A percentile compares a stretch with the other conserved stretches of the same genome.
phyloP scores from a whole-genome alignment of 2,888 invertebrate genomes.

The Dinocampus coccinellae region DNA sequence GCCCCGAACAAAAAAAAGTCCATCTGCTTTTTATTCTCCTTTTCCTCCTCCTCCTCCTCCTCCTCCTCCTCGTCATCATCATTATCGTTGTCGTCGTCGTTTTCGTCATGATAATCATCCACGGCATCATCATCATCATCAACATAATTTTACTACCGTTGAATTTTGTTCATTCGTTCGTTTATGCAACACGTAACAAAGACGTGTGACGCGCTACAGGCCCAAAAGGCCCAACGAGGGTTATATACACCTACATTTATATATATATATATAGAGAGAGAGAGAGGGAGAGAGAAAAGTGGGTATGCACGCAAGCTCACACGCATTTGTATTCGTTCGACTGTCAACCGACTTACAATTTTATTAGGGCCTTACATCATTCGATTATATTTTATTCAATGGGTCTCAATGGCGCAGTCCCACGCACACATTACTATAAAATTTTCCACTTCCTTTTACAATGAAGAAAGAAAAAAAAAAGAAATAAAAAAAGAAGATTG shows the following conservation, averaged over 20 bases:
- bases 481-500: not conserved
- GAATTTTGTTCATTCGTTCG: constrained; percentile 32
- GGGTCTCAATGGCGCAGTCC: not conserved
- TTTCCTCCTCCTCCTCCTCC: not conserved
- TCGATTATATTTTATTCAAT: constrained; percentile 56
- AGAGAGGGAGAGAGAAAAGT: constrained; percentile 51
- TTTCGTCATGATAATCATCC: constrained; percentile 44
- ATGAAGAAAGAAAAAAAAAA: not conserved
- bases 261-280: constrained; percentile 50
- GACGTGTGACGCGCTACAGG: constrained; percentile 32
- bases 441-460: not conserved
- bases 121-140: constrained; percentile 60
- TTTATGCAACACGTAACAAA: constrained; percentile 60
- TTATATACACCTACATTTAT: constrained; percentile 37
- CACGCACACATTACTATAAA: not conserved
- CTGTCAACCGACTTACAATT: constrained; percentile 67
- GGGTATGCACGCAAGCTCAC: constrained; percentile 4
- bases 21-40: constrained; percentile 57
- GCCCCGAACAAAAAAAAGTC: constrained; percentile 50
- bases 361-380: constrained; percentile 67
- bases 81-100: not conserved
- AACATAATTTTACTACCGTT: constrained; percentile 46
- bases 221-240: constrained; percentile 46
- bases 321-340: constrained; percentile 52
- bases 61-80: too few species aligned